Evolutionary conservation across 35 echinoderm and acorn worm species (phyloP).

Genomic region (Stichopus chloronotus): DNA sequence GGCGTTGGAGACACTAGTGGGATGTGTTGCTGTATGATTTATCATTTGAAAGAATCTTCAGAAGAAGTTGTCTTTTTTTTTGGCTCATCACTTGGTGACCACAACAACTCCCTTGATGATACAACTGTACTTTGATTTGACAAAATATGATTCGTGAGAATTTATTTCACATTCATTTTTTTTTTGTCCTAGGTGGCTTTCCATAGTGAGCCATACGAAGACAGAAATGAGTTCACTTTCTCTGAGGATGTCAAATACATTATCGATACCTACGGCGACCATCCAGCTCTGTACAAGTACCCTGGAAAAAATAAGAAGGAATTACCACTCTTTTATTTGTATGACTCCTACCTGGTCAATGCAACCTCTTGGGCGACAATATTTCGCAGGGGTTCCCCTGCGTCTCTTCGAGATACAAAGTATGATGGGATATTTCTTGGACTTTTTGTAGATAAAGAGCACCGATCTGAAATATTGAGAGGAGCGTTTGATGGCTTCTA

Average conservation of each 20-base stretch:
- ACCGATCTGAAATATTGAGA: constrained; percentile 65
- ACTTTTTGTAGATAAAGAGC: constrained; percentile 76
- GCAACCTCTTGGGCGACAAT: constrained; percentile 73
- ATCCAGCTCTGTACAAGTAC: constrained; percentile 84
- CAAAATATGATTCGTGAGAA: too few species aligned
- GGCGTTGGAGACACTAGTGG: too few species aligned
- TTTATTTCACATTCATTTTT: constrained; percentile 15
- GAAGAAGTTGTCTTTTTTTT: too few species aligned
- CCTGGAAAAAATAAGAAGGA: constrained; percentile 12
- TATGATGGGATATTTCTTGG: constrained; percentile 86
- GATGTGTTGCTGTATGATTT: too few species aligned
- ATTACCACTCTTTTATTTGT: constrained; percentile 84
- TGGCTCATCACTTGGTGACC: too few species aligned
- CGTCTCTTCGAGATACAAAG: constrained; percentile 67
- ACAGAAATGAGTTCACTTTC: constrained; percentile 67
- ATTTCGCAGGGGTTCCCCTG: constrained; percentile 47
- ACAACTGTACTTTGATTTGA: not conserved
- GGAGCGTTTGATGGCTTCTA: constrained; percentile 92
- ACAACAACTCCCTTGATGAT: not conserved
- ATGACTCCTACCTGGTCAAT: constrained; percentile 87
- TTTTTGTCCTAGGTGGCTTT: constrained; percentile 78
- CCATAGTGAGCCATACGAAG: constrained; percentile 95
- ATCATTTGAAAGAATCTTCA: too few species aligned
- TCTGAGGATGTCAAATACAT: constrained; percentile 83
- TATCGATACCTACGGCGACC: constrained; percentile 78